phyloP scores from a whole-genome alignment of 2,888 invertebrate genomes.

The Heliconius sara region DNA sequence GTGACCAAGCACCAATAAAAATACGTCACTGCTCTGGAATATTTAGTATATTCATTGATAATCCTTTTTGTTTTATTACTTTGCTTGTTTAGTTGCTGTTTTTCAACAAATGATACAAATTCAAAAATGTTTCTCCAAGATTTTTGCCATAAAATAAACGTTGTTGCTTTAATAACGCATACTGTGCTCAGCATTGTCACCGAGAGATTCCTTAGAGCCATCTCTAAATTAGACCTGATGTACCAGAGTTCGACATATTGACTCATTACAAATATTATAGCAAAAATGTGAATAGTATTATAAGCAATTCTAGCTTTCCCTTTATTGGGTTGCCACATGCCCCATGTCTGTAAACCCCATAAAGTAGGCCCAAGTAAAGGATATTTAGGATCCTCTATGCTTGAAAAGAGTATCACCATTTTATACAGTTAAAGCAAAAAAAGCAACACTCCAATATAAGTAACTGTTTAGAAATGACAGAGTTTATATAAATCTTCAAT shows the following conservation, averaged over 20 bases:
- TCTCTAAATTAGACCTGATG: conserved; percentile 60
- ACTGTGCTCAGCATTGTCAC: conserved; percentile 69
- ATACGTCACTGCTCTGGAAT: conserved; percentile 66
- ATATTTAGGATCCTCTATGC: conserved; percentile 55
- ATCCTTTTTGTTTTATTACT: conserved; percentile 53
- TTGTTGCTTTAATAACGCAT: conserved; percentile 66
- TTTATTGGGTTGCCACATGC: conserved; percentile 61
- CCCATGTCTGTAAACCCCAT: conserved; percentile 61
- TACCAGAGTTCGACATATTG: conserved; percentile 71
- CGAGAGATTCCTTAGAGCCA: conserved; percentile 69
- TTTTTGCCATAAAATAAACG: conserved; percentile 66
- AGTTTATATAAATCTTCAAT: background rate
- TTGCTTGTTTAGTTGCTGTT: conserved; percentile 55
- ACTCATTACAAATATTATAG: conserved; percentile 63
- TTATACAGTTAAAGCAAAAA: background rate
- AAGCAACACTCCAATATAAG: no score
- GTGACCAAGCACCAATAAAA: conserved; percentile 67
- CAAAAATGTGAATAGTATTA: conserved; percentile 59
- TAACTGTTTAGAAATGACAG: background rate
- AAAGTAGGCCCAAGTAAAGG: conserved; percentile 65
- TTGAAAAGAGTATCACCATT: conserved; percentile 43
- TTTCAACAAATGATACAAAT: conserved; percentile 63
- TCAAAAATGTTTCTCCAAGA: conserved; percentile 63
- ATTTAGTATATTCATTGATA: conserved; percentile 62
- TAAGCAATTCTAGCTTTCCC: conserved; percentile 51